Evolutionary conservation across 2,888 invertebrate species (phyloP), one percentile per base, ranked within the genome.

Genomic region (Hyalella azteca): DNA sequence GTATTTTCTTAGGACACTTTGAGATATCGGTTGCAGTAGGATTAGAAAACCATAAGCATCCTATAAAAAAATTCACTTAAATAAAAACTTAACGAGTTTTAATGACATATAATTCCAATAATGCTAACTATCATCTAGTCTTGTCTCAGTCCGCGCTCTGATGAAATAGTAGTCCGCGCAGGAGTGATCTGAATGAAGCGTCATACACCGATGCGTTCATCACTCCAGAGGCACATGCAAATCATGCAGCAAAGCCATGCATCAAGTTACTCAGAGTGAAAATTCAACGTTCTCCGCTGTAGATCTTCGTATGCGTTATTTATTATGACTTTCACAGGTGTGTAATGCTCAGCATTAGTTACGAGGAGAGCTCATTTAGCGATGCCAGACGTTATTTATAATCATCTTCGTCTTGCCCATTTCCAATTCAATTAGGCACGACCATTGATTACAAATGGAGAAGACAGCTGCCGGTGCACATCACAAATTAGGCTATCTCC

Each of bases 391-490:
- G 26, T 29, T 54, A 54, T 29, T 54, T 29, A 26, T 54, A 54
- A 54, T 54, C 54, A 29, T 26, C 29, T 54, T 54, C 54, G 29
- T 54, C 54, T 54, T 54, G 54, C 26, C 54, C 29, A 54, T 54
- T 29, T 54, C 26, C 54, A 54, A 54, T 54, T 54, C 54, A 54
- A 54, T 54, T 54, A 54, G 54, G 54, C 29, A 54, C 29, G 54
- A 54, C 54, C 54, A 54, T 54, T 54, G 54, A 54, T 54, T 54
- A 54, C 54, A 54, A 54, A 9, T 3, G 26, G 26, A 19, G 54
- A 26, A 22, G 54, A 26, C 26, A 9, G 26, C 4, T 11, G 2
- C n/a, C 50, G 22, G 50, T 22, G 26, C 54, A 26, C 54, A 29
- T 13, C 22, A 54, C 54, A 22, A 26, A 22, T 9, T 54, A 54